Conservation (phyloP, 2,113 vertebrate species). For the Ptilorrhoa leucosticta region DNA sequence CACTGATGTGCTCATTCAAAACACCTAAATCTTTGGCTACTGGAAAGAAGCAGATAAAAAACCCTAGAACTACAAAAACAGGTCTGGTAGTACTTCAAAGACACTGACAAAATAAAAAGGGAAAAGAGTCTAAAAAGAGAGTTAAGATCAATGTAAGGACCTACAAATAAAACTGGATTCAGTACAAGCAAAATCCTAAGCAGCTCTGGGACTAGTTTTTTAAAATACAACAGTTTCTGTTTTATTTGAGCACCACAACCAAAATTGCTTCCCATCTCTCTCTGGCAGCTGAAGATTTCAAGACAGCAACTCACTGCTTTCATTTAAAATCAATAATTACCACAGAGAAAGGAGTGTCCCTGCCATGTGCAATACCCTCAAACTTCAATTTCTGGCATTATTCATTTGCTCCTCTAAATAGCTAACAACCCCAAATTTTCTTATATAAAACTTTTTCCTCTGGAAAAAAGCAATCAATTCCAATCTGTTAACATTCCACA, state of each 20-base stretch:
- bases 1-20: conserved; percentile 80
- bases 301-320: neutral
- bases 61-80: conserved; percentile 63
- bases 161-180: neutral
- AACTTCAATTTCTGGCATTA: neutral
- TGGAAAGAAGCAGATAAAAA: conserved; percentile 77
- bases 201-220: neutral
- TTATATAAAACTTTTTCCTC: neutral
- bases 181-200: neutral
- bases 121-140: conserved; percentile 14
- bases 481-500: neutral
- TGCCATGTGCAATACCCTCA: neutral
- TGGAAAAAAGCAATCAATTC: neutral
- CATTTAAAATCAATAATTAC: neutral
- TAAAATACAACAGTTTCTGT: neutral
- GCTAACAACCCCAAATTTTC: neutral
- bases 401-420: neutral
- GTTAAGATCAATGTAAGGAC: neutral
- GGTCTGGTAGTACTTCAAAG: conserved; percentile 71
- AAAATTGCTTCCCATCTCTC: neutral
- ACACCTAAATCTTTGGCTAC: conserved; percentile 80
- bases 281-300: neutral
- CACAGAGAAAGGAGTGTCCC: neutral
- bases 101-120: conserved; percentile 34
- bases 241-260: neutral